phyloP scores from a whole-genome alignment of 2,113 vertebrate species.

The Tetraodon nigroviridis region DNA sequence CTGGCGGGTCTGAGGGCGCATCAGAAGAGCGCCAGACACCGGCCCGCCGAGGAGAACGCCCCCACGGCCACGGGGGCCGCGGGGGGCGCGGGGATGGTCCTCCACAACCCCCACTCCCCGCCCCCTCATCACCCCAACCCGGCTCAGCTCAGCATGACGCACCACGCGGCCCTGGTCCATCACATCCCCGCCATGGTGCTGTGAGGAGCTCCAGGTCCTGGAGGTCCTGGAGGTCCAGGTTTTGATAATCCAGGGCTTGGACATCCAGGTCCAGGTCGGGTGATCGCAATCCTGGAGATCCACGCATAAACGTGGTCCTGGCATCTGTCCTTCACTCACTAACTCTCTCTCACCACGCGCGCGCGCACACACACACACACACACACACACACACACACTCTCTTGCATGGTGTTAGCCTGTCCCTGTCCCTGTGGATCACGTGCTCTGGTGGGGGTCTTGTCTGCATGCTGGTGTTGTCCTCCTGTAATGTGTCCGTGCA shows the following conservation, averaged over 20 bases:
- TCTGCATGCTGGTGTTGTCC: slow-evolving; percentile 58
- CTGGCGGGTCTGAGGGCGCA: slow-evolving; percentile 92
- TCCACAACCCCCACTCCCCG: slow-evolving; percentile 58
- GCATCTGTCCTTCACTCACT: too few species aligned
- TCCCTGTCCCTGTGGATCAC: neutral
- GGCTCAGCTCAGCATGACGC: slow-evolving; percentile 77
- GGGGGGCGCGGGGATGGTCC: slow-evolving; percentile 6
- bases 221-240: too few species aligned
- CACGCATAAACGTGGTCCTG: too few species aligned
- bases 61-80: slow-evolving; percentile 28
- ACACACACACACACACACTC: slow-evolving; percentile 1
- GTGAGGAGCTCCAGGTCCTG: slow-evolving; percentile 57
- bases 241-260: too few species aligned
- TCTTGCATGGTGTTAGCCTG: slow-evolving; percentile 24
- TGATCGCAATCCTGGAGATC: too few species aligned
- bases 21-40: slow-evolving; percentile 94
- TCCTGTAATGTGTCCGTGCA: slow-evolving; percentile 22
- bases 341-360: neutral
- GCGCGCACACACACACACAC: neutral
- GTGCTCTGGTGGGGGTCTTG: slow-evolving; percentile 17
- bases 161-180: slow-evolving; percentile 80
- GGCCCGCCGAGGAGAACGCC: slow-evolving; percentile 70
- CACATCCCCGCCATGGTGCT: slow-evolving; percentile 93
- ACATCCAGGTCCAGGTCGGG: too few species aligned
- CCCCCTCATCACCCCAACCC: slow-evolving; percentile 56